These are phyloP conservation scores for Melanotus villosus DNA, from an alignment of 2,888 invertebrate genomes.

Conservation along the genomic window DNA sequence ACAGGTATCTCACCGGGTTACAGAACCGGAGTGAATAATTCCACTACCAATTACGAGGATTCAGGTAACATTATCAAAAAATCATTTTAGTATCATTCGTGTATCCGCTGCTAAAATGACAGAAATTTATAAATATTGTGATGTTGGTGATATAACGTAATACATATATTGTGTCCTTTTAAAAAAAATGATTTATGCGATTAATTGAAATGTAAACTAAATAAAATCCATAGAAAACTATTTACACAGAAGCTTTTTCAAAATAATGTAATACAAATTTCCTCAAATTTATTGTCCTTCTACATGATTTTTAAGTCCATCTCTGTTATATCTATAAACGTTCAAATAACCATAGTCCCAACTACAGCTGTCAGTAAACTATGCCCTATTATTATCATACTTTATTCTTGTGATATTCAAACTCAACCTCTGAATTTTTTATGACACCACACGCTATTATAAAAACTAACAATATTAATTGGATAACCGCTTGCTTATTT, in stretches of 20 bases:
- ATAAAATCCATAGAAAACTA: too few species aligned
- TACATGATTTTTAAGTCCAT: background rate
- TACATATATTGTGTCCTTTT: too few species aligned
- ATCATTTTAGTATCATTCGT: background rate
- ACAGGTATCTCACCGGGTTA: slow-evolving; percentile 51
- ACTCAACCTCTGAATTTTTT: slow-evolving; percentile 3
- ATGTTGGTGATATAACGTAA: too few species aligned
- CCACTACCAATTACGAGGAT: slow-evolving; percentile 11
- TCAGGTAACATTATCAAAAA: background rate
- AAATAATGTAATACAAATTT: too few species aligned
- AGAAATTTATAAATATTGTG: too few species aligned
- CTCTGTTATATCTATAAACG: slow-evolving; percentile 10
- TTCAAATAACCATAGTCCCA: slow-evolving; percentile 17
- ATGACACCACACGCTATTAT: background rate
- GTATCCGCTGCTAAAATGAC: too few species aligned
- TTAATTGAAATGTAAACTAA: too few species aligned
- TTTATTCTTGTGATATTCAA: slow-evolving; percentile 22
- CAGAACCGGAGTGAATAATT: slow-evolving; percentile 47
- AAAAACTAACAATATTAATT: slow-evolving; percentile 27
- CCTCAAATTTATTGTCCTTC: background rate
- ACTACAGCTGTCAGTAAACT: slow-evolving; percentile 23
- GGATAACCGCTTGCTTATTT: background rate
- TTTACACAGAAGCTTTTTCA: too few species aligned
- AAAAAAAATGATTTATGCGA: too few species aligned
- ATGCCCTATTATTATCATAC: slow-evolving; percentile 8